Base-by-base conservation (phyloP, 2,113 vertebrate species). In the Strix uralensis region DNA sequence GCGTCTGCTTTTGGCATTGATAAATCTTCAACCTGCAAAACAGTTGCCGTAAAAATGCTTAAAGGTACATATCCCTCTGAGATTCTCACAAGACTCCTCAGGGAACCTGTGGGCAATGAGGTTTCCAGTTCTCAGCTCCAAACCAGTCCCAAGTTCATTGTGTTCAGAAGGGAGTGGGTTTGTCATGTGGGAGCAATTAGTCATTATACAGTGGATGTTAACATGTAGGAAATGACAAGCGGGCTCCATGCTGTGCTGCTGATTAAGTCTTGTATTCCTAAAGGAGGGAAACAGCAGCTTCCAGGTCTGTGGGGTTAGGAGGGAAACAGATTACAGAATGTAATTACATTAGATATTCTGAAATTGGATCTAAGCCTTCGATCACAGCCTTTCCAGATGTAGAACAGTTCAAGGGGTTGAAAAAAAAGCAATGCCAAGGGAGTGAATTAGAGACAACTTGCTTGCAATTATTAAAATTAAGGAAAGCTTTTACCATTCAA, bases 21-120 rank as follows among this genome's bases (percentile, higher is more conserved):
- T 98, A 99, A 99, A 97, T 98, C 99, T 90, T 99, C 99, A 57
- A 99, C 99, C 91, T 99, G 99, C 98, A 99, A 99, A 98, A 99
- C 98, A 22, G 99, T 99, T 88, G 99, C 99, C 34, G 99, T 99
- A 95, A 99, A 99, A 98, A 99, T 99, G 99, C 98, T 99, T 61
- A 99, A 99, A 99, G 99, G 99, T 99, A 98, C 97, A 95, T 72
- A 67, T 91, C 86, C 90, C 94, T 90, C 95, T 19, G 91, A 92
- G 92, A 93, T 52, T 42, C 72, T 78, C 44, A 27, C 47, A 20
- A 40, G 38, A 4, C 25, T 62, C 86, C 88, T 54, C 51, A 36
- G 94, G 89, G 92, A 42, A 32, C 47, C 78, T 5, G 46, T 21
- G 58, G 58, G 79, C 79, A 70, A 72, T 14, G 40, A 94, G 94